These are phyloP conservation scores for Lasioglossum vierecki DNA, from an alignment of 2,888 invertebrate genomes.

Conservation along the genomic window DNA sequence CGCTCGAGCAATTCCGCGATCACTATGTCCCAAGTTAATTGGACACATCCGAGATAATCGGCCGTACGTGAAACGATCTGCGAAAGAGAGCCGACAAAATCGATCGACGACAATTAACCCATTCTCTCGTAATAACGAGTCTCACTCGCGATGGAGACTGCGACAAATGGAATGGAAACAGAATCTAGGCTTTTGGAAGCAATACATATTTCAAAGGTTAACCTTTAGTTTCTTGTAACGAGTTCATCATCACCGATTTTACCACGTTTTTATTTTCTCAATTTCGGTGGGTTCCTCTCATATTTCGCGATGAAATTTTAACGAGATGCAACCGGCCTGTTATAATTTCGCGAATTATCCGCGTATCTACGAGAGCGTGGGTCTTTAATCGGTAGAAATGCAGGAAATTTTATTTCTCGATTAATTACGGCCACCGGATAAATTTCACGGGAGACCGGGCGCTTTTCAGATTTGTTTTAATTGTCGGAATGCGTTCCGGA, in stretches of 20 bases:
- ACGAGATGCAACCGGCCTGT: not conserved
- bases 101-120: not conserved
- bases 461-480: not conserved
- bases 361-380: not conserved
- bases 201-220: not conserved
- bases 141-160: not conserved
- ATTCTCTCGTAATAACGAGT: not conserved
- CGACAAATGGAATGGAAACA: not conserved
- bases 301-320: not conserved
- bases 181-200: not conserved
- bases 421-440: not conserved
- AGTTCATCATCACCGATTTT: too few species aligned
- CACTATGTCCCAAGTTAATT: not conserved
- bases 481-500: not conserved
- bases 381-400: not conserved
- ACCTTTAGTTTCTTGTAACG: too few species aligned
- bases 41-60: not conserved
- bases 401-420: not conserved
- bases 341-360: not conserved
- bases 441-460: not conserved
- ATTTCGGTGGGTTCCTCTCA: not conserved
- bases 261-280: too few species aligned
- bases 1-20: slow-evolving; percentile 35
- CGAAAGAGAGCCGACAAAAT: not conserved
- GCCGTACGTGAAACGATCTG: not conserved